Evolutionary conservation across 2,113 vertebrate genomes (phyloP), one percentile per base, ranked within the genome.

Genomic region (Mirza zaza): DNA sequence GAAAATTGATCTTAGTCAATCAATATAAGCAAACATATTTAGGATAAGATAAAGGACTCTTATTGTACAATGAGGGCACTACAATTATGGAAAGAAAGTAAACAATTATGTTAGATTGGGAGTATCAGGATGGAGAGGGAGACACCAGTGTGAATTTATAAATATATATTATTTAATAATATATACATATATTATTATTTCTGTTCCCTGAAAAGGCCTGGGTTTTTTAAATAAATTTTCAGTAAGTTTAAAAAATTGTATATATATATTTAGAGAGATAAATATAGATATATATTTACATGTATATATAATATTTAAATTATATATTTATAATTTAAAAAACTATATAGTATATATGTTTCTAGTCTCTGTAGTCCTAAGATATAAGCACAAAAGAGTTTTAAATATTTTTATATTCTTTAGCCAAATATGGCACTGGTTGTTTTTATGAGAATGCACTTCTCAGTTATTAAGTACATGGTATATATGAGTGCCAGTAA

Each of bases 361-460:
- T 59, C 42, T 73, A 39, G 75, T 57, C 27, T 87, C 42, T 76
- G 13, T 68, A 36, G 21, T 36, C 50, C 67, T 76, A 59, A 36
- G n/a, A 17, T 68, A 61, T 76, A 12, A 59, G 15, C 34, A 75
- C 3, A 82, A 36, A 45, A 79, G 2, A 71, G 83, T 80, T 45
- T 18, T 14, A 84, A 71, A n/a, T n/a, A 75, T 21, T 75, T 67
- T 70, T 50, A 48, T 23, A n/a, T 59, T 59, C 10, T 73, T 90
- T 81, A 86, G 59, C 13, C 34, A 83, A 52, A n/a, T 52, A 67
- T 50, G 59, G 42, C 18, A 36, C 17, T 59, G n/a, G 48, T 59
- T 79, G 63, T 84, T 88, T 92, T 94, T 45, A 65, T 92, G 45
- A 80, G 61, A 85, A 65, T 27, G 34, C 65, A 89, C 34, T 84